These are phyloP conservation scores for Apotomis betuletana DNA, from an alignment of 2,888 invertebrate species.

Conservation along the genomic window DNA sequence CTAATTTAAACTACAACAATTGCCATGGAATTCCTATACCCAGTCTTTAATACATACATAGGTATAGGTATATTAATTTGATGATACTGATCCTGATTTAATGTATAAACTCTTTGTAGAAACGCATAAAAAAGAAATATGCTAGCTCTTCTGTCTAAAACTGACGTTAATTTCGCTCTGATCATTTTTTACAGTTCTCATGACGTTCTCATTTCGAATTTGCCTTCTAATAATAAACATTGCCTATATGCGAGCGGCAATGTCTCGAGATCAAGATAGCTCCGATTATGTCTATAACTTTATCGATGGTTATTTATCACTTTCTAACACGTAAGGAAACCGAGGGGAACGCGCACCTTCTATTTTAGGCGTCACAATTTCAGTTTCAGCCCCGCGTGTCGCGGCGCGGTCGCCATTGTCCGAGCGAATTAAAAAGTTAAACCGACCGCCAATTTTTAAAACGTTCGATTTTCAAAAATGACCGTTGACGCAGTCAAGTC, in stretches of 20 bases:
- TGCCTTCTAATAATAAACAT: constrained; percentile 21
- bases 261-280: constrained; percentile 29
- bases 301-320: constrained; percentile 52
- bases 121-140: not conserved
- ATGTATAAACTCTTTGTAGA: not conserved
- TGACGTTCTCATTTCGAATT: constrained; percentile 11
- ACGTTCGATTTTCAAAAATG: constrained; percentile 54
- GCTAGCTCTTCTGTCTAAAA: not conserved
- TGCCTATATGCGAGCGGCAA: not conserved
- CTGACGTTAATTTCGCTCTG: not conserved
- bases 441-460: constrained; percentile 9
- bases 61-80: not conserved
- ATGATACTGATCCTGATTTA: not conserved
- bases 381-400: constrained; percentile 75
- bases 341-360: constrained; percentile 71
- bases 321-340: constrained; percentile 60
- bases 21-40: too few relatives aligned
- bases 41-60: too few relatives aligned
- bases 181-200: constrained; percentile 13
- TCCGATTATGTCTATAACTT: constrained; percentile 37
- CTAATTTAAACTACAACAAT: too few relatives aligned
- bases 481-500: constrained; percentile 64
- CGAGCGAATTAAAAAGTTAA: constrained; percentile 48
- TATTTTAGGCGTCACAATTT: constrained; percentile 79
- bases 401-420: constrained; percentile 68